Conservation (phyloP, 92 coral and sea anemone species). For the Micromussa lordhowensis region DNA sequence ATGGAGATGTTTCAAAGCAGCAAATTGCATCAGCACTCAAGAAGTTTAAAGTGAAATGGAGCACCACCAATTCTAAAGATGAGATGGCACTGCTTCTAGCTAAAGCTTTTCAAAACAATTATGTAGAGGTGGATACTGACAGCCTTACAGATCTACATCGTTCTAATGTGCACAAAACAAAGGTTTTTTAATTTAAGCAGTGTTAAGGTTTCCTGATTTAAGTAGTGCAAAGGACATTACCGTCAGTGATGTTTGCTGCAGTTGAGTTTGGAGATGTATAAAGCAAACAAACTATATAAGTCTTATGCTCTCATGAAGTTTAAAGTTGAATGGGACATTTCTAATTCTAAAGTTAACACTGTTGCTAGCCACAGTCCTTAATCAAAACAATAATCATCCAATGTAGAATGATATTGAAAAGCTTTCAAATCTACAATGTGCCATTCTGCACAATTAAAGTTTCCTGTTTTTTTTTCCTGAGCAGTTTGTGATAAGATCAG, state of each 20-base stretch:
- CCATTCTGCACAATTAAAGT: slow-evolving; percentile 1
- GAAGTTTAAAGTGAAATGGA: slow-evolving; percentile 3
- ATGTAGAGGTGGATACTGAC: neutral
- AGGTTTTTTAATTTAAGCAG: neutral
- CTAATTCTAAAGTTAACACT: slow-evolving; percentile 2
- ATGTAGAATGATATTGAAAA: slow-evolving; percentile 7
- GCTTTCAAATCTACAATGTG: neutral
- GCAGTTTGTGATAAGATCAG: neutral
- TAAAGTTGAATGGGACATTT: slow-evolving; percentile 5
- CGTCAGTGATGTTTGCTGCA: neutral
- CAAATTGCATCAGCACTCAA: slow-evolving; percentile 4
- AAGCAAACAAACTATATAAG: neutral
- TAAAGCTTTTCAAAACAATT: slow-evolving; percentile 14
- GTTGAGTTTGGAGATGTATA: slow-evolving; percentile 1
- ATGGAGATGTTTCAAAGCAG: slow-evolving; percentile 26
- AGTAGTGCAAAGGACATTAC: neutral
- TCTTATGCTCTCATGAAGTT: slow-evolving; percentile 4
- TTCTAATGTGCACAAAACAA: neutral
- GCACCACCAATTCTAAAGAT: slow-evolving; percentile 4
- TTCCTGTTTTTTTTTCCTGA: neutral
- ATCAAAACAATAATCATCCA: neutral
- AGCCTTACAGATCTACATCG: neutral
- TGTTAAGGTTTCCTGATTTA: neutral
- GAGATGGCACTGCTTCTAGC: slow-evolving; percentile 22
- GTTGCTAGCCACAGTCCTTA: neutral